Percentiles rank a stretch among this genome's conserved stretches.
Conservation (phyloP, 2,113 vertebrate species). For the Equus quagga region DNA sequence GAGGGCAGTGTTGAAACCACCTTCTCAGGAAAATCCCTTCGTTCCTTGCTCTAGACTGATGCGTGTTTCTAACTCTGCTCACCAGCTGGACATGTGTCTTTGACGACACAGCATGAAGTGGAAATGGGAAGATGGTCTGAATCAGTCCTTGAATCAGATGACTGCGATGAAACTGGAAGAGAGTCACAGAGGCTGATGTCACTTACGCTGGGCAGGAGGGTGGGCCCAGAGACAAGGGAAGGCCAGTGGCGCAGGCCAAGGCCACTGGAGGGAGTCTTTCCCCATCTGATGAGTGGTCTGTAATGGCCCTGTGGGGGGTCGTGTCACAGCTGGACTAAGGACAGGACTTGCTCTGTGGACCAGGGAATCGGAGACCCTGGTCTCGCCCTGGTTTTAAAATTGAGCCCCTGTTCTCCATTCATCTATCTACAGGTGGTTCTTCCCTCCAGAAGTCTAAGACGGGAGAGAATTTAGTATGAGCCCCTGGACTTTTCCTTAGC, state of each 20-base stretch:
- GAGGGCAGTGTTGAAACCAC: background rate
- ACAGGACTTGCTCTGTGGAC: background rate
- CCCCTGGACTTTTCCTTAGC: background rate
- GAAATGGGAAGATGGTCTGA: slow-evolving; percentile 81
- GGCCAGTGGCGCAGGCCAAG: fast-evolving
- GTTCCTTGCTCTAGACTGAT: background rate
- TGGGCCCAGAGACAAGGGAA: background rate
- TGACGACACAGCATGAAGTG: slow-evolving; percentile 57
- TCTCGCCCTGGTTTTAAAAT: background rate
- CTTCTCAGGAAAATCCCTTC: slow-evolving; percentile 71
- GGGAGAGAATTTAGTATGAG: background rate
- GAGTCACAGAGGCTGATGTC: background rate
- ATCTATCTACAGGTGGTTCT: fast-evolving
- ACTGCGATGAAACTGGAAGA: slow-evolving; percentile 67
- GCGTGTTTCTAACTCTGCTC: slow-evolving; percentile 38
- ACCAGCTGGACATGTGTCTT: slow-evolving; percentile 58
- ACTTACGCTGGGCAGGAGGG: background rate
- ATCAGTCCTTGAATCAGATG: slow-evolving; percentile 75
- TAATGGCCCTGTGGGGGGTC: background rate
- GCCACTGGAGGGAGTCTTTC: background rate
- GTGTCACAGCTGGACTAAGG: background rate
- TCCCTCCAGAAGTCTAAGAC: background rate
- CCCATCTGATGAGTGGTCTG: background rate
- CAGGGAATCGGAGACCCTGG: background rate
- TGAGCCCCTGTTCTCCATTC: background rate